These are phyloP conservation scores for Melieria crassipennis DNA, from an alignment of 2,888 invertebrate genomes.

Conservation along the genomic window DNA sequence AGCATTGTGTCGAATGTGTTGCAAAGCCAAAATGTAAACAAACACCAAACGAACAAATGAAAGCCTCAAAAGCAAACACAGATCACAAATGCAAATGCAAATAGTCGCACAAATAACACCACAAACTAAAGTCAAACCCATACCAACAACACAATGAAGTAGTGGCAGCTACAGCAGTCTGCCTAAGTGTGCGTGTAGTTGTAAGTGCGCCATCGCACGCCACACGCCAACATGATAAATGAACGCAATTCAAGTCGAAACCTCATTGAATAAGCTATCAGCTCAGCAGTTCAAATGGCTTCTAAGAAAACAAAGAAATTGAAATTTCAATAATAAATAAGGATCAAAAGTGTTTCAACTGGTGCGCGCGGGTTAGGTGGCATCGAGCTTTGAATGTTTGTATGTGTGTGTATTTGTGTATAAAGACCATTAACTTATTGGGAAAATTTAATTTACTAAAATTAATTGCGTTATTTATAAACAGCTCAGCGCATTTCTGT, in stretches of 20 bases:
- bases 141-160: neutral
- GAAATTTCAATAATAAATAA: constrained; percentile 6
- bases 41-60: too few relatives aligned
- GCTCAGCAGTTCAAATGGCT: neutral
- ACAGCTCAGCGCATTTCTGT: too few relatives aligned
- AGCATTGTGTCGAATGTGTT: too few relatives aligned
- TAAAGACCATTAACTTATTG: too few relatives aligned
- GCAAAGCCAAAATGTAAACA: too few relatives aligned
- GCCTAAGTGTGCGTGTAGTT: neutral
- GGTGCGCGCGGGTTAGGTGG: too few relatives aligned
- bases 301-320: neutral
- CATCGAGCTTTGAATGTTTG: too few relatives aligned
- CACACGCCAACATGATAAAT: neutral
- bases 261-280: too few relatives aligned
- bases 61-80: neutral
- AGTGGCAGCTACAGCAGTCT: too few relatives aligned
- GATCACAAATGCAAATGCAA: neutral
- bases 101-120: neutral
- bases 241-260: neutral
- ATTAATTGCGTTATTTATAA: too few relatives aligned
- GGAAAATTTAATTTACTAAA: too few relatives aligned
- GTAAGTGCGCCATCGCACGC: neutral
- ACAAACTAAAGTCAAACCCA: neutral
- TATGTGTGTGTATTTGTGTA: too few relatives aligned
- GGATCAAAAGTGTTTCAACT: neutral